Evolutionary conservation across 2,888 invertebrate genomes (phyloP).

Genomic region (Aelia acuminata): DNA sequence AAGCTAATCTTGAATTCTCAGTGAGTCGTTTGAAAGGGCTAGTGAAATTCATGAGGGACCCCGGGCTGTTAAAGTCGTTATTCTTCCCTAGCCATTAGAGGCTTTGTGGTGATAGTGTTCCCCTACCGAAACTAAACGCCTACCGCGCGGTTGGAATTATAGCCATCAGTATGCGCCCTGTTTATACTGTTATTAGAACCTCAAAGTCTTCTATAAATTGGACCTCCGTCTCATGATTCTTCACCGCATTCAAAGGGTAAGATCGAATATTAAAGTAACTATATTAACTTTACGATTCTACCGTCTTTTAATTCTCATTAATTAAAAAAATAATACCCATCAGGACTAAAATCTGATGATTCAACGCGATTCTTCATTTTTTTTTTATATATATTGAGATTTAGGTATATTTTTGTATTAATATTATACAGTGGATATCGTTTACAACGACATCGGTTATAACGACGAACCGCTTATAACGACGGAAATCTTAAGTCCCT

Average conservation of each 20-base stretch:
- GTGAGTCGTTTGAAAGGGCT: not conserved
- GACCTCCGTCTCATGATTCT: not conserved
- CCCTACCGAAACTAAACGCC: not conserved
- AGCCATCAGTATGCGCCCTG: not conserved
- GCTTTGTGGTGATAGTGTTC: not conserved
- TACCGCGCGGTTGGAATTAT: not conserved
- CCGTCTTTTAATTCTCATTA: too few relatives aligned
- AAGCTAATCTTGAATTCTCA: constrained; percentile 20
- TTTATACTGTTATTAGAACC: not conserved
- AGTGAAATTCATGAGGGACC: not conserved
- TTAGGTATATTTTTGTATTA: too few relatives aligned
- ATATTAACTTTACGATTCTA: too few relatives aligned
- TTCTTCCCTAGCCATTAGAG: not conserved
- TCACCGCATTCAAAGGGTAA: not conserved
- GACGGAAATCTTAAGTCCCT: too few relatives aligned
- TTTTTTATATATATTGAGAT: too few relatives aligned
- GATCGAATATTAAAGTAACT: too few relatives aligned
- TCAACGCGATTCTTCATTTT: too few relatives aligned
- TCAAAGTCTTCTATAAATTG: not conserved
- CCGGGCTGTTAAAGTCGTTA: constrained; percentile 9
- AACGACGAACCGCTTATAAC: too few relatives aligned
- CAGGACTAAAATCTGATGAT: too few relatives aligned
- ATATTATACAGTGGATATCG: too few relatives aligned
- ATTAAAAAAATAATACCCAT: too few relatives aligned
- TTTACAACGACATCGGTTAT: too few relatives aligned